These are phyloP conservation scores for Hypsopygia costalis DNA, from an alignment of 2,888 invertebrate species.

Conservation along the genomic window DNA sequence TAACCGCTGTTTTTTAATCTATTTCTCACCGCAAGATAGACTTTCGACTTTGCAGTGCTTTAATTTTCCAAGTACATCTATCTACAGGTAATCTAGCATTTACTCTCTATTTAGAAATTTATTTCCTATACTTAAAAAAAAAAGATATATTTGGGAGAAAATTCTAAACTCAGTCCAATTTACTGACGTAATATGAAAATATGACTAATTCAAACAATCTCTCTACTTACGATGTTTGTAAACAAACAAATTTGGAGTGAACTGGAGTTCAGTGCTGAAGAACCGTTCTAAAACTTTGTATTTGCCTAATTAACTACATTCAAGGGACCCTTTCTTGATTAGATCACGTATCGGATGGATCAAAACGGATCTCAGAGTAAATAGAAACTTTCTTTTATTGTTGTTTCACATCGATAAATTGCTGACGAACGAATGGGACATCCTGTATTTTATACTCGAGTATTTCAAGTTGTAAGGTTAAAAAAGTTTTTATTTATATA, in stretches of 20 bases:
- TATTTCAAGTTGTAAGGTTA: too few relatives aligned
- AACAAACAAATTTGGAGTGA: slow-evolving; percentile 46
- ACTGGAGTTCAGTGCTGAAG: slow-evolving; percentile 24
- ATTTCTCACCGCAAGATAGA: too few relatives aligned
- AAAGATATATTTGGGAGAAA: too few relatives aligned
- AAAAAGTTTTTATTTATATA: too few relatives aligned
- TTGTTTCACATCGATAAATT: slow-evolving; percentile 48
- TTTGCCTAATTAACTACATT: slow-evolving; percentile 73
- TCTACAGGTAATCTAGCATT: too few relatives aligned
- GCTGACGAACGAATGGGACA: slow-evolving; percentile 33
- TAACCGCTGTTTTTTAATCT: too few relatives aligned
- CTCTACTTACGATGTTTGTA: slow-evolving; percentile 34
- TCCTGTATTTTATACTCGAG: slow-evolving; percentile 12
- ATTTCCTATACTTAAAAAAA: too few relatives aligned
- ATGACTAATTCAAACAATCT: slow-evolving; percentile 18
- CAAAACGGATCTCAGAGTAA: slow-evolving; percentile 54
- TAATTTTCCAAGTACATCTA: too few relatives aligned
- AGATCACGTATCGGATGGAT: slow-evolving; percentile 67
- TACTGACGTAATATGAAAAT: not conserved
- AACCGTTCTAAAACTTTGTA: slow-evolving; percentile 49
- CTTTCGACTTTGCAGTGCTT: too few relatives aligned
- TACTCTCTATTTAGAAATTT: too few relatives aligned
- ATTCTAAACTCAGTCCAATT: too few relatives aligned
- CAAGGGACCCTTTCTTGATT: slow-evolving; percentile 61
- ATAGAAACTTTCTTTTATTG: slow-evolving; percentile 64